Evolutionary conservation across 2,113 vertebrate genomes (phyloP).

Genomic region (Eretmochelys imbricata): DNA sequence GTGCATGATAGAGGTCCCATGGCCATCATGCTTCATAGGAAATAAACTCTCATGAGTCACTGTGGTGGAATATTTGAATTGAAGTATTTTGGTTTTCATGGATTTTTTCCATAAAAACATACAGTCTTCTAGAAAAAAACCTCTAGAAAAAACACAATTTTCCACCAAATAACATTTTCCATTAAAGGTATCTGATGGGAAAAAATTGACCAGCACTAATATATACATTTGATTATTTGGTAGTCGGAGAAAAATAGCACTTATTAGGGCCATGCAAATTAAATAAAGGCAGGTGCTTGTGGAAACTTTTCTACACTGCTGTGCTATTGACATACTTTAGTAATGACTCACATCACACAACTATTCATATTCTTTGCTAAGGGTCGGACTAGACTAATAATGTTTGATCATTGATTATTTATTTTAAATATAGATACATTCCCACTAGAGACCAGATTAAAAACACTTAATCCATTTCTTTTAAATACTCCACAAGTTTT

Average conservation of each 20-base stretch:
- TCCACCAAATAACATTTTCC: not conserved
- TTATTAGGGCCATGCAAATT: not conserved
- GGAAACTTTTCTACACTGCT: accelerated
- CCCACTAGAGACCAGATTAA: not conserved
- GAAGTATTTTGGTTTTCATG: not conserved
- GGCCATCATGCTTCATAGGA: not conserved
- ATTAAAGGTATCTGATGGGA: not conserved
- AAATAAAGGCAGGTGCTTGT: not conserved
- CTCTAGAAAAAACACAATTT: not conserved
- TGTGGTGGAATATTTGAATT: not conserved
- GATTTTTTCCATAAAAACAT: not conserved
- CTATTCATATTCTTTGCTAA: not conserved
- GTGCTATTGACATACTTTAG: accelerated
- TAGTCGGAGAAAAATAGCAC: not conserved
- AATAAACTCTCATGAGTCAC: not conserved
- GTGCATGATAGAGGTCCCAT: not conserved
- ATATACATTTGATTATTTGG: not conserved
- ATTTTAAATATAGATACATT: not conserved
- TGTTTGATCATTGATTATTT: not conserved
- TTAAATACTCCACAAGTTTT: not conserved
- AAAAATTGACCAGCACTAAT: not conserved
- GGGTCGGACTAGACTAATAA: not conserved
- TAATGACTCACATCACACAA: accelerated
- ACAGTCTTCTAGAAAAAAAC: not conserved
- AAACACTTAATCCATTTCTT: not conserved